Conservation (phyloP, 2,113 vertebrate genomes). For the Microcebus tavaratra region DNA sequence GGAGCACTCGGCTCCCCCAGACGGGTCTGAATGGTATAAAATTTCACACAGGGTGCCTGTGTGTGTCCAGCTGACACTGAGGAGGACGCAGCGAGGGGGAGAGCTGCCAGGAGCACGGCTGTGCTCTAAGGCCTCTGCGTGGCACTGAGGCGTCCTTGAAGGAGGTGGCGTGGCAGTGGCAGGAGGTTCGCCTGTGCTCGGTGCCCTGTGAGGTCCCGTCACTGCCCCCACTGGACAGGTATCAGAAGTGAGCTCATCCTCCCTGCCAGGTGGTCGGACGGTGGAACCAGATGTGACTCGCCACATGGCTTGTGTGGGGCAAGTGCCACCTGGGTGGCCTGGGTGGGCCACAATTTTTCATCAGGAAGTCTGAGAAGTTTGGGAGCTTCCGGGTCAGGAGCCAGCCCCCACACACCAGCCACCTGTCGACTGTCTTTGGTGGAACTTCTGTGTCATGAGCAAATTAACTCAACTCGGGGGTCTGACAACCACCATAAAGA, state of each 20-base stretch:
- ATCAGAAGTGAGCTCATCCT: background rate
- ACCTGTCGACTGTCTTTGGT: background rate
- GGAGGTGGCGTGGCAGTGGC: background rate
- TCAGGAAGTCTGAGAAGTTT: background rate
- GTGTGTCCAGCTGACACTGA: background rate
- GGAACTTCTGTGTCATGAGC: background rate
- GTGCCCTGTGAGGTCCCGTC: background rate
- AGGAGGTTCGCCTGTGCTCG: background rate
- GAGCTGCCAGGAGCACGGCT: background rate
- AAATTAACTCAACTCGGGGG: background rate
- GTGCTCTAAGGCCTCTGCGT: background rate
- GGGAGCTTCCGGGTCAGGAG: background rate
- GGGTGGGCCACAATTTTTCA: background rate
- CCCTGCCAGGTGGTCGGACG: accelerated
- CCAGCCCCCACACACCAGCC: background rate
- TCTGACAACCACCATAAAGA: background rate
- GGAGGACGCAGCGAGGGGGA: background rate
- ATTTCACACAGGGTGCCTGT: background rate
- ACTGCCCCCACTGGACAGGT: background rate
- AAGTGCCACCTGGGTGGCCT: background rate
- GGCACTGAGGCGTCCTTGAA: background rate
- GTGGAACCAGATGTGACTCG: background rate
- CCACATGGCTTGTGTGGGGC: background rate
- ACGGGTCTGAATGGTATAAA: background rate
- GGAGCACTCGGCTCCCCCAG: background rate